phyloP scores from a whole-genome alignment of 2,888 invertebrate species.

The Leuctra nigra region DNA sequence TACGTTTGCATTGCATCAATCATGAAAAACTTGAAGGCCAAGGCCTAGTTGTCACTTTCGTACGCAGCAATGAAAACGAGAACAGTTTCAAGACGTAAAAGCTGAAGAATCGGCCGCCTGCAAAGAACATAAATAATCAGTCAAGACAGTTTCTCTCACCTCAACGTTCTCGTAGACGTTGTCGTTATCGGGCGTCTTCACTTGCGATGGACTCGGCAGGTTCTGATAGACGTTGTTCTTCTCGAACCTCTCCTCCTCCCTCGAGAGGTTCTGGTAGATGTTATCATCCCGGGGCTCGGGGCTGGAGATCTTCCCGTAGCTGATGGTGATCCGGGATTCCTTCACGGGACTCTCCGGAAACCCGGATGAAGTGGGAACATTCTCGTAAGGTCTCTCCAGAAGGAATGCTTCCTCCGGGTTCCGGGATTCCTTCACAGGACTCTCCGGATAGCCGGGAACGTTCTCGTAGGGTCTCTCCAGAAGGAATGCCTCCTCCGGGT shows the following conservation, averaged over 20 bases:
- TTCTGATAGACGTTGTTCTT: conserved; percentile 16
- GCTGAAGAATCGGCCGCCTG: too few species aligned
- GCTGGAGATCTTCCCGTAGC: conserved; percentile 23
- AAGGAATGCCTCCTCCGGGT: too few species aligned
- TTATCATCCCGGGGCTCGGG: conserved; percentile 12
- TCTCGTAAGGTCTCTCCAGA: conserved; percentile 26
- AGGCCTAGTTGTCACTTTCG: too few species aligned
- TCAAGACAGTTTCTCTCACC: too few species aligned
- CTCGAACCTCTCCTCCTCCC: not conserved
- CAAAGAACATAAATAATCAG: too few species aligned
- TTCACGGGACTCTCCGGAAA: conserved; percentile 7
- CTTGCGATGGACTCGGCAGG: not conserved
- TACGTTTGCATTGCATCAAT: too few species aligned
- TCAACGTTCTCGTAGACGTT: conserved; percentile 53
- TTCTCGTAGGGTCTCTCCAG: too few species aligned
- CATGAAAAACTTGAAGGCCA: too few species aligned
- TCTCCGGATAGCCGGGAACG: too few species aligned
- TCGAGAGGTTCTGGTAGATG: conserved; percentile 15
- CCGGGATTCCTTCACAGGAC: conserved; percentile 19
- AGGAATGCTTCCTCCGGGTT: too few species aligned
- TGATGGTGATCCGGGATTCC: conserved; percentile 21
- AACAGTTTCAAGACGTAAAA: too few species aligned
- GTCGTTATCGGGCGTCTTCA: conserved; percentile 34
- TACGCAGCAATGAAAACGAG: too few species aligned
- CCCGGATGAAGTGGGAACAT: conserved; percentile 7